A percentile compares a stretch with the other conserved stretches of the same genome.
Conservation (phyloP, 2,113 vertebrate species). For the Haplotaxodon microlepis region DNA sequence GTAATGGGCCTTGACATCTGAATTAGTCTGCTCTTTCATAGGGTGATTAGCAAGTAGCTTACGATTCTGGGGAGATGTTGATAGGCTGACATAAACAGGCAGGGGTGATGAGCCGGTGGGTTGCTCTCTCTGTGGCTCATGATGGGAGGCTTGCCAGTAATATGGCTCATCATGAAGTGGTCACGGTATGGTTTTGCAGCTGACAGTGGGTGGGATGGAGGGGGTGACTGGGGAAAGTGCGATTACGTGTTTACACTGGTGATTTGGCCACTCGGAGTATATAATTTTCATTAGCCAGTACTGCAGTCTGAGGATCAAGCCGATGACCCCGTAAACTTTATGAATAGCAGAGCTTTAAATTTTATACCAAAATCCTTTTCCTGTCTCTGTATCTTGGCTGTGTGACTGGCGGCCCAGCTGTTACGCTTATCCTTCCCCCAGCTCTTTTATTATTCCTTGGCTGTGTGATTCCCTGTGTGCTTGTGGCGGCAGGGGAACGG, state of each 20-base stretch:
- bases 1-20: conserved; percentile 65
- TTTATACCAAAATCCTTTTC: conserved; percentile 1
- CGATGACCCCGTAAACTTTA: neutral
- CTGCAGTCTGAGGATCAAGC: neutral
- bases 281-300: conserved; percentile 9
- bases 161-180: conserved; percentile 27
- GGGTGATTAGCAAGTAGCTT: conserved; percentile 52
- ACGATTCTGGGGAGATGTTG: conserved; percentile 30
- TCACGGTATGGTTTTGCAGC: conserved; percentile 30
- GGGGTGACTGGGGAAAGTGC: neutral
- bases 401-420: conserved; percentile 30
- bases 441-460: conserved; percentile 57
- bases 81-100: conserved; percentile 20
- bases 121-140: neutral
- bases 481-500: conserved; percentile 48
- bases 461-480: conserved; percentile 45
- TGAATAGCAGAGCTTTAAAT: neutral
- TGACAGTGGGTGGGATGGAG: conserved; percentile 3
- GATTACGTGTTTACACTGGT: conserved; percentile 11
- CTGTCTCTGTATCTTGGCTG: neutral
- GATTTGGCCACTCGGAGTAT: conserved; percentile 6
- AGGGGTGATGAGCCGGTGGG: neutral
- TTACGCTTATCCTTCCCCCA: conserved; percentile 11
- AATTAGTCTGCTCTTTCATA: conserved; percentile 50
- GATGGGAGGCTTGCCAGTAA: conserved; percentile 43